phyloP scores from a whole-genome alignment of 2,797 vertebrate species.

The Lithobates pipiens region DNA sequence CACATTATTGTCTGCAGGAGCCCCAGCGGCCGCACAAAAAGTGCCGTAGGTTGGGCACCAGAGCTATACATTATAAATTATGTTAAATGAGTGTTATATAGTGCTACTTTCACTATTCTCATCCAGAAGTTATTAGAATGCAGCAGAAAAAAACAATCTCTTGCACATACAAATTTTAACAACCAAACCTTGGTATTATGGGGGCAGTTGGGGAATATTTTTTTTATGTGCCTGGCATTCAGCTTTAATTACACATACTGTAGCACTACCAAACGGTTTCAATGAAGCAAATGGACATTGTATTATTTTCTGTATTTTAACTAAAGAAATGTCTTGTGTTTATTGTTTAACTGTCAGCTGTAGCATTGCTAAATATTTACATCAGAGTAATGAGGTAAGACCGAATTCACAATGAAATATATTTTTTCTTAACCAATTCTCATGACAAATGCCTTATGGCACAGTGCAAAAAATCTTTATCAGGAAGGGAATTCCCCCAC shows the following conservation, averaged over 20 bases:
- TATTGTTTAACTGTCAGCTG: conserved; percentile 35
- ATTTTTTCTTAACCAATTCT: conserved; percentile 45
- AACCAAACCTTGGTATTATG: too few species aligned
- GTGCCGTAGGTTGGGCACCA: too few species aligned
- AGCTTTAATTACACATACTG: not conserved
- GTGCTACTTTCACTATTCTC: too few species aligned
- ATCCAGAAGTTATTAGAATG: too few species aligned
- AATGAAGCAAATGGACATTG: not conserved
- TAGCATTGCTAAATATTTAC: conserved; percentile 47
- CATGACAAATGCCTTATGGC: conserved; percentile 53
- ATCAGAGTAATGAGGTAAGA: conserved; percentile 58
- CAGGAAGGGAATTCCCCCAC: conserved; percentile 61
- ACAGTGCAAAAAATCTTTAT: conserved; percentile 59
- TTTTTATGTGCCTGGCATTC: not conserved
- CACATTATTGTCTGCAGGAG: too few species aligned
- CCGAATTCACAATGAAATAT: conserved; percentile 55
- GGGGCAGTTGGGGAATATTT: not conserved
- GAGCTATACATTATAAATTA: too few species aligned
- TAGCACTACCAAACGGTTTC: not conserved
- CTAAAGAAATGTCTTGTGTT: not conserved
- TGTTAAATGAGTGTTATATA: too few species aligned
- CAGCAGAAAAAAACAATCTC: too few species aligned
- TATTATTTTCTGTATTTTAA: not conserved
- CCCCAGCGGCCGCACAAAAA: too few species aligned
- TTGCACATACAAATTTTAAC: too few species aligned